These are phyloP conservation scores for Centrocercus urophasianus DNA, from an alignment of 2,113 vertebrate genomes.

Conservation along the genomic window DNA sequence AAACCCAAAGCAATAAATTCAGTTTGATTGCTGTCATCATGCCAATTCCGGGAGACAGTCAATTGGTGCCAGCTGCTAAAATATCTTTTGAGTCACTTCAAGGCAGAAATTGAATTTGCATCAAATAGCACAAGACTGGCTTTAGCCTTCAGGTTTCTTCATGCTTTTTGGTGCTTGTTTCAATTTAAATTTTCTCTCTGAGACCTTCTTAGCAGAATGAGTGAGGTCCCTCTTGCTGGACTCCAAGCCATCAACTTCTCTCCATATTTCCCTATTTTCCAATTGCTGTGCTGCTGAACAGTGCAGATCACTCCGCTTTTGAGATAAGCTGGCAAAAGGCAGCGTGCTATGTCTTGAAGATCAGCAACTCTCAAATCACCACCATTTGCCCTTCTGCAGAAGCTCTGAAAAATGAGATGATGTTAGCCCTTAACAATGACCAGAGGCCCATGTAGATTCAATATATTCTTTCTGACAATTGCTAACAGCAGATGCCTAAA, in stretches of 20 bases:
- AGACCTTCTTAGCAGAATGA: neutral
- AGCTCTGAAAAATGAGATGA: neutral
- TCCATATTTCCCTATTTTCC: neutral
- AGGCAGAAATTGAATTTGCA: slow-evolving; percentile 60
- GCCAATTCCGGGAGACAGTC: slow-evolving; percentile 56
- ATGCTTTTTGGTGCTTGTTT: neutral
- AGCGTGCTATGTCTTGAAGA: neutral
- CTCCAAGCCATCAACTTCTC: neutral
- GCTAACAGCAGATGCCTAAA: neutral
- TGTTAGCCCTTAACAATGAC: neutral
- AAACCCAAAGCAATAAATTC: slow-evolving; percentile 65
- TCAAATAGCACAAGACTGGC: neutral
- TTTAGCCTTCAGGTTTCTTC: slow-evolving; percentile 19
- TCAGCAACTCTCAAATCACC: neutral
- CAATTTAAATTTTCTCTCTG: neutral
- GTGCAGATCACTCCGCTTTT: neutral
- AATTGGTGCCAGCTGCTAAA: slow-evolving; percentile 65
- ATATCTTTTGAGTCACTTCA: slow-evolving; percentile 32
- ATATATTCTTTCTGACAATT: slow-evolving; percentile 9
- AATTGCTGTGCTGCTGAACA: neutral
- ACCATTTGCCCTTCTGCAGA: neutral
- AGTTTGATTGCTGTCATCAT: slow-evolving; percentile 67
- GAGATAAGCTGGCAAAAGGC: neutral
- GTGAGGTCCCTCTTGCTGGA: neutral
- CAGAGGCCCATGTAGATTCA: neutral